Conservation (phyloP, 2,113 vertebrate genomes). For the Toxotes jaculatrix region DNA sequence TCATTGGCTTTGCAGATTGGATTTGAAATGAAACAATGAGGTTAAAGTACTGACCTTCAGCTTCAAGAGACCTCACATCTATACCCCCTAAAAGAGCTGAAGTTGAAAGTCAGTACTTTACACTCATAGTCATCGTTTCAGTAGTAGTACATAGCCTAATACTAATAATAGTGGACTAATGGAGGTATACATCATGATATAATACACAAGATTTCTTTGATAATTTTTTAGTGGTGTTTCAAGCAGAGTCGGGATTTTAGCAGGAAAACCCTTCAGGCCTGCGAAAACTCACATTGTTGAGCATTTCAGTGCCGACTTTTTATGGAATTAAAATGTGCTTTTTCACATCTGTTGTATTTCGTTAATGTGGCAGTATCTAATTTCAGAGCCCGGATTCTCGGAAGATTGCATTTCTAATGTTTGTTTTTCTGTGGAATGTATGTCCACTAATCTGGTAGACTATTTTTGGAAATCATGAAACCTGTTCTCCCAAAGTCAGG, state of each 20-base stretch:
- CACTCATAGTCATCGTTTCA: not conserved
- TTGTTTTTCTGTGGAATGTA: not conserved
- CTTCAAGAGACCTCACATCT: not conserved
- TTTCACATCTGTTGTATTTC: constrained; percentile 2
- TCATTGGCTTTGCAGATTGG: constrained; percentile 17
- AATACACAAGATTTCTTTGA: not conserved
- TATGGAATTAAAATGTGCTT: not conserved
- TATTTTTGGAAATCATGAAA: not conserved
- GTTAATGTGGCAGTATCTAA: not conserved
- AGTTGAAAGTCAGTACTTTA: not conserved
- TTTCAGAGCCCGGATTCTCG: not conserved
- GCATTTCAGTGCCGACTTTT: not conserved
- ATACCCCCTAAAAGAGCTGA: not conserved
- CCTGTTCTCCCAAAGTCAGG: not conserved
- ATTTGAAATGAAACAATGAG: constrained; percentile 10
- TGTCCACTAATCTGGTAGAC: not conserved
- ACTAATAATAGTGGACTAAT: not conserved
- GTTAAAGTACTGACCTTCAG: constrained; percentile 8
- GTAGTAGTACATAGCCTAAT: not conserved
- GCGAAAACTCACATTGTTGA: not conserved
- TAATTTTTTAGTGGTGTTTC: not conserved
- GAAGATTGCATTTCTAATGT: not conserved
- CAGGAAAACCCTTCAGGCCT: not conserved
- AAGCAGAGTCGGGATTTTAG: not conserved
- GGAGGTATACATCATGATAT: not conserved